These are phyloP conservation scores for Platycnemis pennipes DNA, from an alignment of 2,888 invertebrate genomes.

Conservation along the genomic window DNA sequence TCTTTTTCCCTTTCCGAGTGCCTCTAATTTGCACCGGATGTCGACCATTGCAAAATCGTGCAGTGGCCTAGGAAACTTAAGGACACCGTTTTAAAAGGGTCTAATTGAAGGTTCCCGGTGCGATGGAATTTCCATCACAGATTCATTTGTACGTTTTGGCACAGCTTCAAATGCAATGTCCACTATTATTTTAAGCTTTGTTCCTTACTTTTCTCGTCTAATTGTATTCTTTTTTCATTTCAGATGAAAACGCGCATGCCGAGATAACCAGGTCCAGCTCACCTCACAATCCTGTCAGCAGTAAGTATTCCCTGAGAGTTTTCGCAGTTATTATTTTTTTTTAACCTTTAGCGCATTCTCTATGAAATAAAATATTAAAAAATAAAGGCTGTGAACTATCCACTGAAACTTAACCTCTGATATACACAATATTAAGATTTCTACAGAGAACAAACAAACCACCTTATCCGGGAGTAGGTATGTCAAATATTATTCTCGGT, in stretches of 20 bases:
- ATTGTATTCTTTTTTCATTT: not conserved
- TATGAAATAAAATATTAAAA: too few species aligned
- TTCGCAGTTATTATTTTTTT: too few species aligned
- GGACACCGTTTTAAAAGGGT: not conserved
- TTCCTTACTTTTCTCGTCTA: not conserved
- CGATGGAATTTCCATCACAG: not conserved
- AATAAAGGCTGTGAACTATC: too few species aligned
- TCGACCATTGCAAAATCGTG: not conserved
- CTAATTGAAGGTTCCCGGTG: not conserved
- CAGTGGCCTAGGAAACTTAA: not conserved
- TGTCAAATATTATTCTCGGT: too few species aligned
- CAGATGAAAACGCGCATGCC: not conserved
- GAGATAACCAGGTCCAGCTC: not conserved
- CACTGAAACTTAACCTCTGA: too few species aligned
- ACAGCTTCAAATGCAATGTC: not conserved
- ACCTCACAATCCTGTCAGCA: slow-evolving; percentile 31
- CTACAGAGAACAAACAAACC: too few species aligned
- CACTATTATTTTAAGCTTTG: not conserved
- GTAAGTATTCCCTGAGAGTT: not conserved
- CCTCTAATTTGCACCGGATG: slow-evolving; percentile 22
- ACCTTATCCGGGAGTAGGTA: too few species aligned
- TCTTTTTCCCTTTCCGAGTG: not conserved
- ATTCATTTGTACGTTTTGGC: not conserved
- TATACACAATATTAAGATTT: too few species aligned
- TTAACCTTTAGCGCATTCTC: too few species aligned